Percentiles rank a stretch among this genome's conserved stretches.
phyloP scores from a whole-genome alignment of 2,888 invertebrate species.

The Ypsolopha sequella region DNA sequence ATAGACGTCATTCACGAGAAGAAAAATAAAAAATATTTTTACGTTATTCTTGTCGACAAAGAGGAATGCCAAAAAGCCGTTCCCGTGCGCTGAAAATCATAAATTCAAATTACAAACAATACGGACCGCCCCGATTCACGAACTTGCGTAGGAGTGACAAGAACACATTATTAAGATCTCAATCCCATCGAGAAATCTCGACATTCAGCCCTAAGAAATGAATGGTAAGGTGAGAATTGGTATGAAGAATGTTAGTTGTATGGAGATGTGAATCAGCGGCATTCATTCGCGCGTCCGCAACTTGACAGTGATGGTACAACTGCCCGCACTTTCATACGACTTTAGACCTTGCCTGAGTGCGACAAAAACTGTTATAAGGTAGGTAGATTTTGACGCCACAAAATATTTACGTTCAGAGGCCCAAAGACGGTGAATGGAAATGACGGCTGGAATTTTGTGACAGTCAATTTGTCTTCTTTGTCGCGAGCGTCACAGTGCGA shows the following conservation, averaged over 20 bases:
- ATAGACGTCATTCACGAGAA: no score
- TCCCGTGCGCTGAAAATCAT: conserved; percentile 28
- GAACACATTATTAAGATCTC: conserved; percentile 44
- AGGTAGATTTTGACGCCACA: not conserved
- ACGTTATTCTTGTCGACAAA: no score
- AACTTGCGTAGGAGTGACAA: conserved; percentile 28
- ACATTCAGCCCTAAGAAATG: conserved; percentile 8
- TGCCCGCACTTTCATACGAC: no score
- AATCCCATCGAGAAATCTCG: conserved; percentile 10
- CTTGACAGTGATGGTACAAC: no score
- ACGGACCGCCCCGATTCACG: conserved; percentile 12
- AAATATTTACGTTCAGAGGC: conserved; percentile 23
- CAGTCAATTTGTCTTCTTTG: conserved; percentile 27
- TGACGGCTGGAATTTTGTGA: conserved; percentile 31
- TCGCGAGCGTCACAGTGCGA: conserved; percentile 11
- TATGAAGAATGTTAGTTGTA: conserved; percentile 11
- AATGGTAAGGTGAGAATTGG: conserved; percentile 23
- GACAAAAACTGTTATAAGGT: no score
- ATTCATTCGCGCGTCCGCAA: not conserved
- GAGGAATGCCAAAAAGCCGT: not conserved
- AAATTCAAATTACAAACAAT: conserved; percentile 24
- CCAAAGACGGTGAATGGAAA: conserved; percentile 27
- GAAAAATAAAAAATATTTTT: no score
- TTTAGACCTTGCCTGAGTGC: no score
- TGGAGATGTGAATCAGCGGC: conserved; percentile 5